A percentile compares a stretch with the other conserved stretches of the same genome.
These are phyloP conservation scores for Lumbricus terrestris DNA, from an alignment of 2,888 invertebrate species.

Conservation along the genomic window DNA sequence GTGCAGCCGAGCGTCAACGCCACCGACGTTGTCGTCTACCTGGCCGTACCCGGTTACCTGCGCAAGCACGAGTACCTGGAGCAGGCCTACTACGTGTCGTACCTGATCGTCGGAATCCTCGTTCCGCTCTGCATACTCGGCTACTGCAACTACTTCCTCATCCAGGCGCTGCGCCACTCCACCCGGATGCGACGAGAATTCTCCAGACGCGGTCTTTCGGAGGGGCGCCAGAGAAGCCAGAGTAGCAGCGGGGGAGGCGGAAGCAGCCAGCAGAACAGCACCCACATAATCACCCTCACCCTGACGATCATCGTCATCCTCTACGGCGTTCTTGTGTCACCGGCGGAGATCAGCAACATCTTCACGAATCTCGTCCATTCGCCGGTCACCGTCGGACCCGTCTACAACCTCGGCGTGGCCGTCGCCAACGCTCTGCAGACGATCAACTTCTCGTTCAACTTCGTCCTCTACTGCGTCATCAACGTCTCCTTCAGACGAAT, in stretches of 20 bases:
- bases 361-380: conserved; percentile 17
- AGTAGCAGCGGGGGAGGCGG: not conserved
- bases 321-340: conserved; percentile 51
- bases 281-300: conserved; percentile 42
- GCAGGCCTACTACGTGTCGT: conserved; percentile 34
- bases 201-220: not conserved
- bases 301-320: conserved; percentile 51
- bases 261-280: not conserved
- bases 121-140: conserved; percentile 50
- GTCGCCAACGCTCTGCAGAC: conserved; percentile 29
- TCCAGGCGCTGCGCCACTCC: conserved; percentile 36
- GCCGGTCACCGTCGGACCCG: not conserved
- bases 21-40: not conserved
- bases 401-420: conserved; percentile 14
- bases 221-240: not conserved
- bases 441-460: conserved; percentile 33
- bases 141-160: conserved; percentile 51
- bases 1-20: not conserved
- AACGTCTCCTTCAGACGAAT: conserved; percentile 29
- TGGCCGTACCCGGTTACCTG: conserved; percentile 19
- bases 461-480: conserved; percentile 34
- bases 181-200: conserved; percentile 30
- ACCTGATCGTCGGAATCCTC: conserved; percentile 50
- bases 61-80: conserved; percentile 21
- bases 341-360: conserved; percentile 43